Base-by-base conservation (phyloP, 2,113 vertebrate genomes). In the Theropithecus gelada region DNA sequence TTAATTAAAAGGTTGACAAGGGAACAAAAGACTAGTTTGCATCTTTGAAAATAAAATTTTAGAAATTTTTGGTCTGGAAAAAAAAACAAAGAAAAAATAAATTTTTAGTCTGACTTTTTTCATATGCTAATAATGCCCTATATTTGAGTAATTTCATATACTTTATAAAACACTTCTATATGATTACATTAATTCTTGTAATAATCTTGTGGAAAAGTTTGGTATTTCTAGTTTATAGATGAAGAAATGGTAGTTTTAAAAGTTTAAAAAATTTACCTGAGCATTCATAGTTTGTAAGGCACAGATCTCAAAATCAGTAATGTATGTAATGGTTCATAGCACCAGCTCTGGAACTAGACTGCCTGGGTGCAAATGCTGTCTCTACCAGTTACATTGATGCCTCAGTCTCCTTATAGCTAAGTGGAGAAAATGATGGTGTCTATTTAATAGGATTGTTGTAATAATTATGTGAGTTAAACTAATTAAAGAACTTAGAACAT, bases 11-110 rank as follows among this genome's bases (percentile, higher is more conserved):
- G 45, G 13, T 35, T 95, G 30, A 87, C 12, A 91, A 93, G 17
- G 43, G 23, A 76, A 79, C 93, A 23, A 89, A 92, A 95, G 55
- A 80, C 35, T 72, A 72, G 35, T 93, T 93, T 93, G 35, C 55
- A 75, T 84, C 48, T 94, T 85, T 79, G 23, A 93, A 79, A 90
- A 79, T 75, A 93, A 79, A 43, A 90, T 83, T 87, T 83, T 75
- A 86, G 30, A 3, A 84, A 66, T 96, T 57, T 94, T 96, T 38
- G 90, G 87, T n/a, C 8, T 75, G 72, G 6, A 20, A 55, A 20
- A 55, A 55, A 55, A 20, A 20, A 55, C 52, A 55, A 55, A 55
- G 52, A 55, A 55, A 55, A 55, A 55, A 86, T 18, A 3, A 79
- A 59, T 94, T 66, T 94, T 96, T 38, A 93, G 87, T n/a, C 11